A percentile compares a stretch with the other conserved stretches of the same genome.
Evolutionary conservation across 2,888 invertebrate genomes (phyloP).

Genomic region (Himalopsyche tibetana): DNA sequence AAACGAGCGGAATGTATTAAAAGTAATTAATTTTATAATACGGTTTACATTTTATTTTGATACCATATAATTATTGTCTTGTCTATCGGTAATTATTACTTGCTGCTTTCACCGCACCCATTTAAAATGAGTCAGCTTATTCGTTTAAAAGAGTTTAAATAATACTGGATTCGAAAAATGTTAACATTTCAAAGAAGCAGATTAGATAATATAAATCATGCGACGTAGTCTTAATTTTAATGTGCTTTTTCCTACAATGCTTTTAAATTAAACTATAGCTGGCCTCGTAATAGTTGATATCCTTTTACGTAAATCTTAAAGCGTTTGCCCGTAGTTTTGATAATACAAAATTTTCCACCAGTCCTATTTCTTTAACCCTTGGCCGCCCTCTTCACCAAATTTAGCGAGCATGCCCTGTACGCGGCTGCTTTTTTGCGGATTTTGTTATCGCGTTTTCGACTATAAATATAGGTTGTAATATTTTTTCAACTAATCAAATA

Average conservation of each 20-base stretch:
- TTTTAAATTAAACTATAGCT: slow-evolving; percentile 21
- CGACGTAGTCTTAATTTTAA: slow-evolving; percentile 14
- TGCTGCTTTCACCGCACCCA: slow-evolving; percentile 32
- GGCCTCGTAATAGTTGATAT: background rate
- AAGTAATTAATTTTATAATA: background rate
- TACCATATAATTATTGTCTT: slow-evolving; percentile 28
- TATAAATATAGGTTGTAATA: too few relatives aligned
- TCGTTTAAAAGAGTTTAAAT: slow-evolving; percentile 26
- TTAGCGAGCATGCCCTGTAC: too few relatives aligned
- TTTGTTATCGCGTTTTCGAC: too few relatives aligned
- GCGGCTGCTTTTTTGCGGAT: too few relatives aligned
- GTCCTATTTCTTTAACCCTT: too few relatives aligned
- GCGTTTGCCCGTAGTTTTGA: too few relatives aligned
- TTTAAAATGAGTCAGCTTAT: slow-evolving; percentile 11
- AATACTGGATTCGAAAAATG: slow-evolving; percentile 6
- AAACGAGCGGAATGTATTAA: background rate
- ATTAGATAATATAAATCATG: slow-evolving; percentile 33
- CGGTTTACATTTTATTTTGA: slow-evolving; percentile 14
- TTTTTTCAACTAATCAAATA: too few relatives aligned
- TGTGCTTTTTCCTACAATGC: slow-evolving; percentile 24
- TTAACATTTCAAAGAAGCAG: slow-evolving; percentile 28
- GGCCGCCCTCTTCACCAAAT: too few relatives aligned
- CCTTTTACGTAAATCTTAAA: too few relatives aligned
- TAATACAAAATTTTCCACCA: too few relatives aligned
- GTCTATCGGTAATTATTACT: background rate